phyloP scores from a whole-genome alignment of 2,888 invertebrate species.

The Himalopsyche kuldschensis region DNA sequence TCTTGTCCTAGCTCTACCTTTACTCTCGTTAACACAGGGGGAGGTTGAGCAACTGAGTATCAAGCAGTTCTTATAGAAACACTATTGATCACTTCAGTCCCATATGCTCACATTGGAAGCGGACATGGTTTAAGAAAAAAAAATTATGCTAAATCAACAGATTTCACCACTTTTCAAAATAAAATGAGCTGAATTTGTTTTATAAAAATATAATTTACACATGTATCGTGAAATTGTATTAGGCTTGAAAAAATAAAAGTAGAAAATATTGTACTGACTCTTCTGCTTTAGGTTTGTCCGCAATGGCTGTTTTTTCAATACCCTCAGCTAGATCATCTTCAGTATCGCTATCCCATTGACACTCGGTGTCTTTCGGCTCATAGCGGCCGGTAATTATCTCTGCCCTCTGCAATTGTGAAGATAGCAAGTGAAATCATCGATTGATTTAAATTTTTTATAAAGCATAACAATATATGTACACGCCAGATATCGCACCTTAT shows the following conservation, averaged over 20 bases:
- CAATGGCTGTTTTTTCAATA: conserved; percentile 64
- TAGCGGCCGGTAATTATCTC: conserved; percentile 69
- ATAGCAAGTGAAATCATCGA: neutral
- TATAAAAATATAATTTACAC: too few relatives aligned
- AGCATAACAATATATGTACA: neutral
- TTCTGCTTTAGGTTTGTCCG: conserved; percentile 48
- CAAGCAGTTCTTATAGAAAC: too few relatives aligned
- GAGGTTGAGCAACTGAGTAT: too few relatives aligned
- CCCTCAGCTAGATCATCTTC: conserved; percentile 65
- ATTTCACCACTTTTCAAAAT: too few relatives aligned
- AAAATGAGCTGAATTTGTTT: too few relatives aligned
- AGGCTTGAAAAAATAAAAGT: neutral
- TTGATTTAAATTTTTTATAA: neutral
- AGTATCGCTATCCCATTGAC: conserved; percentile 84
- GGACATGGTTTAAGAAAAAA: too few relatives aligned
- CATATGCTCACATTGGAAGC: too few relatives aligned
- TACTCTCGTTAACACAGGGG: too few relatives aligned
- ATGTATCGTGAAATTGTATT: too few relatives aligned
- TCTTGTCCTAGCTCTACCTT: too few relatives aligned
- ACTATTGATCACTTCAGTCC: too few relatives aligned
- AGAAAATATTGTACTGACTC: conserved; percentile 1
- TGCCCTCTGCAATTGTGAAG: conserved; percentile 51
- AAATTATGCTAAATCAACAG: too few relatives aligned
- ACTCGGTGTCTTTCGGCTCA: conserved; percentile 90
- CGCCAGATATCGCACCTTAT: conserved; percentile 61